Evolutionary conservation across 1,140 invertebrate species (phyloP).

Genomic region (Coptotermes formosanus): DNA sequence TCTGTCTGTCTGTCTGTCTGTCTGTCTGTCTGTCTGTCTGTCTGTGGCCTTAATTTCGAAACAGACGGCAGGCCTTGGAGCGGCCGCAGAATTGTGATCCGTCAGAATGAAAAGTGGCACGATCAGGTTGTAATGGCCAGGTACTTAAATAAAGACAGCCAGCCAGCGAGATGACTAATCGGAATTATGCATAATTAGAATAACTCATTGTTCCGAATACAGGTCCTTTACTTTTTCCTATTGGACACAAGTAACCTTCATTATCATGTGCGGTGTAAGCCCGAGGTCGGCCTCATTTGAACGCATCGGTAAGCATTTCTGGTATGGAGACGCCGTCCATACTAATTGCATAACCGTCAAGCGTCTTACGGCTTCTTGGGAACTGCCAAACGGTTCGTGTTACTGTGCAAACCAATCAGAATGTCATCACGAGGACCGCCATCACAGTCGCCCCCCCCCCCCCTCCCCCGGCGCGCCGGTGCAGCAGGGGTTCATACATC

Average conservation of each 20-base stretch:
- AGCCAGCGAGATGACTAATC: neutral
- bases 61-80: neutral
- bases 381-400: too few species aligned
- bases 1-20: neutral
- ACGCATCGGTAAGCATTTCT: neutral
- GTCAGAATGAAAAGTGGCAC: slow-evolving; percentile 4
- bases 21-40: neutral
- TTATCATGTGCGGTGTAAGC: neutral
- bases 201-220: neutral
- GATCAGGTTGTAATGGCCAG: neutral
- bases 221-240: neutral
- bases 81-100: neutral
- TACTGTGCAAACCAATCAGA: too few species aligned
- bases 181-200: neutral
- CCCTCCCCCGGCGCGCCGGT: too few species aligned
- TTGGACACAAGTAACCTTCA: neutral
- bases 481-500: too few species aligned
- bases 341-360: too few species aligned
- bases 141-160: too few species aligned
- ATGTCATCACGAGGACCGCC: too few species aligned
- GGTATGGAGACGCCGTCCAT: too few species aligned
- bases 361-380: too few species aligned
- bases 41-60: neutral
- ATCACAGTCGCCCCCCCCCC: too few species aligned
- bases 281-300: neutral